These are phyloP conservation scores for Nannobrachium achirus DNA, from an alignment of 2,113 vertebrate genomes.

Conservation along the genomic window DNA sequence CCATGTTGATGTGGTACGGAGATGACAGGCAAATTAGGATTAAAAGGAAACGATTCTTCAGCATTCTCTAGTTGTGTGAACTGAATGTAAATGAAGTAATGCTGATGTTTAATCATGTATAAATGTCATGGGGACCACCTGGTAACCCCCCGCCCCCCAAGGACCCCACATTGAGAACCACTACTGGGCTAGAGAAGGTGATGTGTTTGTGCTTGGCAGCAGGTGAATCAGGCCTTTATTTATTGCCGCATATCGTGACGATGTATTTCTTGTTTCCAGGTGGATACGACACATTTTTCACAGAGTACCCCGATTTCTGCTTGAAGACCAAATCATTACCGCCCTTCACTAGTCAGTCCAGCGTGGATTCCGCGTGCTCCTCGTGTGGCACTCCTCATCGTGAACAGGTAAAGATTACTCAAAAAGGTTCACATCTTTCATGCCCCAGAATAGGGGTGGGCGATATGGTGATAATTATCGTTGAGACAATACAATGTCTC, in stretches of 20 bases:
- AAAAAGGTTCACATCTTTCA: not conserved
- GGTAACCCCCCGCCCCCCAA: too few relatives aligned
- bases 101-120: slow-evolving; percentile 44
- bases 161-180: not conserved
- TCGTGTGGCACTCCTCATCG: slow-evolving; percentile 95
- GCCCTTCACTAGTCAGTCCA: slow-evolving; percentile 80
- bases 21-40: not conserved
- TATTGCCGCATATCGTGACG: not conserved
- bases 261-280: slow-evolving; percentile 75
- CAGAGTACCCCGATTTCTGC: slow-evolving; percentile 91
- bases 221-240: not conserved
- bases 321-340: slow-evolving; percentile 79
- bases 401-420: slow-evolving; percentile 85
- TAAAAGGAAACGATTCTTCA: too few relatives aligned
- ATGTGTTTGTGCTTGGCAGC: not conserved
- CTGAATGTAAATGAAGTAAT: slow-evolving; percentile 71
- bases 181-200: not conserved
- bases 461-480: too few relatives aligned
- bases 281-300: slow-evolving; percentile 90
- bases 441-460: too few relatives aligned
- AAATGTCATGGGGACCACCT: not conserved
- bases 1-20: not conserved
- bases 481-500: too few relatives aligned
- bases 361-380: slow-evolving; percentile 86
- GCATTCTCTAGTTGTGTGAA: not conserved